A percentile compares a stretch with the other conserved stretches of the same genome.
phyloP scores from a whole-genome alignment of 1,140 invertebrate species.

The Helicorthomorpha holstii region DNA sequence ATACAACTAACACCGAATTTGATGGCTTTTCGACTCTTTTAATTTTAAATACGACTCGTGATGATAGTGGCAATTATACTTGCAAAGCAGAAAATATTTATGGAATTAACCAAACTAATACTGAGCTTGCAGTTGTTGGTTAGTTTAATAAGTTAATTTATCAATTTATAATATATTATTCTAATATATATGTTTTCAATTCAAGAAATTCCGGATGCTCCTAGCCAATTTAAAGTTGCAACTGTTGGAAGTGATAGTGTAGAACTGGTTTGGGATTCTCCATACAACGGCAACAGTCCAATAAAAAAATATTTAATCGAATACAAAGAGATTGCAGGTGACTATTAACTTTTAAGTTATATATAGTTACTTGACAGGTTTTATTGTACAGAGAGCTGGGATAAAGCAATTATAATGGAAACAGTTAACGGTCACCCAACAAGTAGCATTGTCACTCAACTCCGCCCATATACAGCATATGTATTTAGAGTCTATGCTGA shows the following conservation, averaged over 20 bases:
- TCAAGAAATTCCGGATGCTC: conserved; percentile 1
- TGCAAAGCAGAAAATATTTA: not conserved
- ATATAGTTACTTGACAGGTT: not conserved
- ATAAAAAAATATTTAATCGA: not conserved
- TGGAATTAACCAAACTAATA: not conserved
- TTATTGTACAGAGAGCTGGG: too few species aligned
- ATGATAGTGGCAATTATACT: not conserved
- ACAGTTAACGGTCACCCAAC: conserved; percentile 39
- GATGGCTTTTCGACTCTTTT: not conserved
- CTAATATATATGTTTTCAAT: not conserved
- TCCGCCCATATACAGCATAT: conserved; percentile 80
- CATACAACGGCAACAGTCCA: not conserved
- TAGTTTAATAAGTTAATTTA: too few species aligned
- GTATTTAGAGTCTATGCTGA: conserved; percentile 82
- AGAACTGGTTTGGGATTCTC: too few species aligned
- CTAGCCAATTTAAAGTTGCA: not conserved
- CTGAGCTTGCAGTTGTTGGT: not conserved
- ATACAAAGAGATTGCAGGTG: not conserved
- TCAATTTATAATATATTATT: not conserved
- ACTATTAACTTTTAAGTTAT: not conserved
- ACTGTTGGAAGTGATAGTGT: too few species aligned
- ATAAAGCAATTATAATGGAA: not conserved
- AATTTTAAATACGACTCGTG: not conserved
- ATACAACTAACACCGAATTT: not conserved
- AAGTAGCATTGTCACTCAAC: conserved; percentile 67